These are phyloP conservation scores for Steinernema scapterisci DNA, from an alignment of 2,888 invertebrate genomes.

Conservation along the genomic window DNA sequence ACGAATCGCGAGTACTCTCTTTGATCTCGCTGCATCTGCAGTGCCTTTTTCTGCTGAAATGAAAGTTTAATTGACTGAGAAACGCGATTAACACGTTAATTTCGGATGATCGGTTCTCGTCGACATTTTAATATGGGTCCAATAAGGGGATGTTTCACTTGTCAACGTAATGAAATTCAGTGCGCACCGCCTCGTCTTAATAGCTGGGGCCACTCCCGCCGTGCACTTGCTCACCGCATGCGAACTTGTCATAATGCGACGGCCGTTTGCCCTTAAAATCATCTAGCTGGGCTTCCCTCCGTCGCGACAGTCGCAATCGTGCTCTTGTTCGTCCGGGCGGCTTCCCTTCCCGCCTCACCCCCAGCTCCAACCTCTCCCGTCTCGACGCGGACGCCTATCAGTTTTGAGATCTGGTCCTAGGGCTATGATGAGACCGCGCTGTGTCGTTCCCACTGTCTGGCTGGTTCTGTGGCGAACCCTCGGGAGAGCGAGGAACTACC, in stretches of 20 bases:
- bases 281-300: neutral
- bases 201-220: neutral
- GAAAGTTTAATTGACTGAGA: neutral
- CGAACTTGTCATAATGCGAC: neutral
- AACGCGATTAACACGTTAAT: slow-evolving; percentile 6
- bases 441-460: slow-evolving; percentile 5
- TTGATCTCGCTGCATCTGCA: neutral
- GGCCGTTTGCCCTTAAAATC: neutral
- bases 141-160: neutral
- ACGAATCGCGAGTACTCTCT: no score
- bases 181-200: neutral
- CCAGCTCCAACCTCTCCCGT: neutral
- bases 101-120: neutral
- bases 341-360: slow-evolving; percentile 9
- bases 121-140: neutral
- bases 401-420: slow-evolving; percentile 22
- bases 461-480: slow-evolving; percentile 19
- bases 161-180: no score
- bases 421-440: slow-evolving; percentile 4
- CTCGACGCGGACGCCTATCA: slow-evolving; percentile 19
- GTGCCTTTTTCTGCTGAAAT: neutral
- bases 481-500: neutral
- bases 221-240: neutral
- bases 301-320: neutral
- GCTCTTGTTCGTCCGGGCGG: neutral